These are phyloP conservation scores for Catharus fuscescens DNA, from an alignment of 2,113 vertebrate genomes.

Conservation along the genomic window DNA sequence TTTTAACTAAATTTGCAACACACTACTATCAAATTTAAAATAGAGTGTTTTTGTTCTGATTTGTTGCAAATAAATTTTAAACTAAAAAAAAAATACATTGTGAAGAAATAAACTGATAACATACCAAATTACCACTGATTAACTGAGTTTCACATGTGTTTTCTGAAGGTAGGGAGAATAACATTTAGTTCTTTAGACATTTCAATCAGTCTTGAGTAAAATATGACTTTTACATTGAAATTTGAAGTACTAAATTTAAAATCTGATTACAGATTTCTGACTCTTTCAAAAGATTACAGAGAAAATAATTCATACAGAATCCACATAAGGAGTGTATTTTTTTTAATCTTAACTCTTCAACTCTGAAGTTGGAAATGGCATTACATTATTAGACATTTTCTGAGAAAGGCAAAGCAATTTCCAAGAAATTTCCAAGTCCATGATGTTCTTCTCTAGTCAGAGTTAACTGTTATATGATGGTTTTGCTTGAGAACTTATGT, in stretches of 20 bases:
- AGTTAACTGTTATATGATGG: not conserved
- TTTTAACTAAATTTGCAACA: slow-evolving; percentile 25
- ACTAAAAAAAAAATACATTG: not conserved
- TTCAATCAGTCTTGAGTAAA: not conserved
- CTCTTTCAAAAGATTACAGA: not conserved
- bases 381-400: not conserved
- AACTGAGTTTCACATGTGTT: not conserved
- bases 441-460: not conserved
- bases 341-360: not conserved
- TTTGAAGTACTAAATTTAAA: not conserved
- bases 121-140: not conserved
- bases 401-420: not conserved
- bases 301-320: not conserved
- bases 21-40: not conserved
- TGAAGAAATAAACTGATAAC: not conserved
- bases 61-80: slow-evolving; percentile 2
- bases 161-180: not conserved
- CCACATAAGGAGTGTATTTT: not conserved
- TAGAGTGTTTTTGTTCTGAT: not conserved
- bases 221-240: not conserved
- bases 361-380: not conserved
- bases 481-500: not conserved
- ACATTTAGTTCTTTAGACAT: not conserved
- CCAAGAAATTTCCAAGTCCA: not conserved
- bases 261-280: not conserved